phyloP scores from a whole-genome alignment of 2,888 invertebrate species.

The Tiliacea citrago region DNA sequence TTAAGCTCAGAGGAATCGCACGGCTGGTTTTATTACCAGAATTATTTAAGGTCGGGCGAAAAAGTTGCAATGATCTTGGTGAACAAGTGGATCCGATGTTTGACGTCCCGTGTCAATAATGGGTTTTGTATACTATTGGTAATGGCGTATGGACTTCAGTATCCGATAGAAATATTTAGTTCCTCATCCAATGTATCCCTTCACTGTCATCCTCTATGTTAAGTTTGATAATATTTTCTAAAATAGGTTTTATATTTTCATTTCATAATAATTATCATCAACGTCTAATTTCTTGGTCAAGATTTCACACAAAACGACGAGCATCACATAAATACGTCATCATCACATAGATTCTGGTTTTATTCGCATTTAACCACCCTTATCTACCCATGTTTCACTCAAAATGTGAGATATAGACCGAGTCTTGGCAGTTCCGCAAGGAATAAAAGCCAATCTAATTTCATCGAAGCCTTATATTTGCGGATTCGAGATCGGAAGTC shows the following conservation, averaged over 20 bases:
- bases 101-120: slow-evolving; percentile 31
- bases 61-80: slow-evolving; percentile 55
- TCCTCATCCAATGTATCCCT: no score
- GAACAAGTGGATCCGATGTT: slow-evolving; percentile 40
- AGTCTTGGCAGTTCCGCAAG: slow-evolving; percentile 7
- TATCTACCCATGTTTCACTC: slow-evolving; percentile 3
- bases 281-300: no score
- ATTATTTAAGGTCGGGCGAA: slow-evolving; percentile 69
- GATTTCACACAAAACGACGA: no score
- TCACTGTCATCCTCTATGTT: no score
- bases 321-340: no score
- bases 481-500: slow-evolving; percentile 66
- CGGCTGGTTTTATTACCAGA: slow-evolving; percentile 74
- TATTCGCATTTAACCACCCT: no score
- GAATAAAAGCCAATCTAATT: slow-evolving; percentile 40
- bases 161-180: no score
- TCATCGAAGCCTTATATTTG: slow-evolving; percentile 42
- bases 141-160: no score
- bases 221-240: no score
- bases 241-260: no score
- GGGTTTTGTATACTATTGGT: background rate
- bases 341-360: no score
- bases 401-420: slow-evolving; percentile 3
- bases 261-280: no score
- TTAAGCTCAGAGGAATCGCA: slow-evolving; percentile 73